Evolutionary conservation across 2,888 invertebrate genomes (phyloP), one percentile per base, ranked within the genome.

Genomic region (Hoplodrina ambigua): DNA sequence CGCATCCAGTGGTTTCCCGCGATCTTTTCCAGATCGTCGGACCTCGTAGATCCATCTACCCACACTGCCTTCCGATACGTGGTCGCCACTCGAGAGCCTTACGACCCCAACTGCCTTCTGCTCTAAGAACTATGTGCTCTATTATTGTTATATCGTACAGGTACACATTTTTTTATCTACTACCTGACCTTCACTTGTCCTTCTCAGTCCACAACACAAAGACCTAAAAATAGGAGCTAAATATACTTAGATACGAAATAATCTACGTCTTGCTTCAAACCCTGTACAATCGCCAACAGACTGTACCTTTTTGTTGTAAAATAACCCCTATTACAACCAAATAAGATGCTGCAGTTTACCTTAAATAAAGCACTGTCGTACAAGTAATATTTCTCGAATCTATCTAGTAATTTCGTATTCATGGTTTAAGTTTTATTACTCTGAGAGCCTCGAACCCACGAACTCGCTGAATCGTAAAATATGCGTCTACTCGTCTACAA

Each of bases 381-480:
- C 61, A 57, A 76, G 56, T 72, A 57, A 75, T 73, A 73, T 73
- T 67, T 62, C 79, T 67, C n/a, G 49, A 53, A 57, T 61, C 54
- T 72, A 25, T 66, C 52, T 78, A 52, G 33, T 59, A 53, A 77
- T 79, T 79, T 74, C 25, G 41, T 74, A 69, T 79, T 77, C 75
- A 79, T 79, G 69, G 53, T 60, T 74, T 63, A 74, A 79, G 69
- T 77, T 77, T 77, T 77, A 79, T 73, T 59, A 73, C 74, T 55
- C 33, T 10, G 44, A 33, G 62, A 69, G 73, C 52, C 59, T 63
- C 62, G 53, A 44, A 46, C 63, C 69, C 33, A 41, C 52, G 60
- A 54, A 74, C 59, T 69, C 69, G 44, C 75, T 33, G 60, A 69
- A 41, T 69, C 75, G 69, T 75, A 77, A 79, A 77, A 64, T 63